Percentiles rank a stretch among this genome's conserved stretches.
phyloP scores from a whole-genome alignment of 1,140 invertebrate genomes.

The Lepidurus apus region DNA sequence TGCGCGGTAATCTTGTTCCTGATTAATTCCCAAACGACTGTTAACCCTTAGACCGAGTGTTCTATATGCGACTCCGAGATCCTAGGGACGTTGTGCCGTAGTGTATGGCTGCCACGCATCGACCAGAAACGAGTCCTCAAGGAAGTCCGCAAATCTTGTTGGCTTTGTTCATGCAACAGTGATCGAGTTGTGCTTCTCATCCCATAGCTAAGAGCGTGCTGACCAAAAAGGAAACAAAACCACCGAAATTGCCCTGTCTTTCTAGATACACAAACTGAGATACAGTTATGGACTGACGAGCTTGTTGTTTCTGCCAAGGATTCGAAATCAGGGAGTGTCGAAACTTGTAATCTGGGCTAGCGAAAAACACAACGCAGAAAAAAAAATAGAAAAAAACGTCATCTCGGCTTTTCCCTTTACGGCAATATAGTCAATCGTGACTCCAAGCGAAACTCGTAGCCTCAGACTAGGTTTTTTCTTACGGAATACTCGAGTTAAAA shows the following conservation, averaged over 20 bases:
- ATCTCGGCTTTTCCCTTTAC: background rate
- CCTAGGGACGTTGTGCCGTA: too few relatives aligned
- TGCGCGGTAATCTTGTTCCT: too few relatives aligned
- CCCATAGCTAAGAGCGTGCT: background rate
- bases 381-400: background rate
- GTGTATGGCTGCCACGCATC: too few relatives aligned
- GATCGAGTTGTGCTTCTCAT: background rate
- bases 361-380: background rate
- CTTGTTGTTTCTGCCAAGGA: background rate
- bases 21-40: too few relatives aligned
- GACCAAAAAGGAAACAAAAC: background rate
- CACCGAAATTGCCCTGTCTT: background rate
- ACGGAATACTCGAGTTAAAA: background rate
- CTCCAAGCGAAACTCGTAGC: background rate
- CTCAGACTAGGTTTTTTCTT: background rate
- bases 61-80: too few relatives aligned
- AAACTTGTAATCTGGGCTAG: background rate
- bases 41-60: too few relatives aligned
- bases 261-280: background rate
- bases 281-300: background rate
- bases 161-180: too few relatives aligned
- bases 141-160: too few relatives aligned
- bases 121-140: too few relatives aligned
- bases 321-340: background rate
- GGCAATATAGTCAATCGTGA: constrained; percentile 19